Base-by-base conservation (phyloP, 92 coral and sea anemone species). In the Zoanthus sociatus region DNA sequence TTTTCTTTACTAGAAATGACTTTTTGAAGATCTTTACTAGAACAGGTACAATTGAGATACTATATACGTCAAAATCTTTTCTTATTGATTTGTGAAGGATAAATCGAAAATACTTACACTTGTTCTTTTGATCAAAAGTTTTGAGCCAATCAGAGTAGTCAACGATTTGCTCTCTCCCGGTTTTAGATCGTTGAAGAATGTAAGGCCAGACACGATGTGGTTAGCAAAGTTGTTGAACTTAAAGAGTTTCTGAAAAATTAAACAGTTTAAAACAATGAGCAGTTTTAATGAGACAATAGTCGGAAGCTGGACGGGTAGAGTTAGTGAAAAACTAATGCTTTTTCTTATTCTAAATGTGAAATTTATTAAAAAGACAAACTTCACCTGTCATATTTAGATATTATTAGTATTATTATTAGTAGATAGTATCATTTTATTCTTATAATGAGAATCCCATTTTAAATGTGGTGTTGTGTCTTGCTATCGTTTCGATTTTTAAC, bases 141-240 rank as follows among this genome's bases (percentile, higher is more conserved):
- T 89, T 11, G 95, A 87, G 17, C 93, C 94, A 32, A 94, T 88
- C 32, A 91, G 44, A 16, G 91, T 93, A 46, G 90, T 87, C 47
- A 73, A 87, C 2, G 93, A 69, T 46, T 73, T 69, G 73, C 58
- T 79, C 56, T 66, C 37, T 9, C 88, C 94, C 32, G 73, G 66
- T 8, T 66, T 71, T 13, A 91, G 31, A 58, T 77, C 83, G 77
- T 78, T 64, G 17, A 93, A 73, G 50, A 91, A 67, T 14, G 91
- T 71, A 13, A 77, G 81, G n/a, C 92, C 93, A 45, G 90, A 54
- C 17, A 96, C 86, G 33, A 96, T 82, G 87, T 94, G 98, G 70
- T 93, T 94, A 84, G 89, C 92, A 73, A 92, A 55, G 6, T 82
- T 21, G 9, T 89, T 58, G 32, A 94, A 73, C 13, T 87, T 91